Percentiles rank a stretch among this genome's conserved stretches.
Conservation (phyloP, 2,888 invertebrate genomes). For the Tiphia femorata region DNA sequence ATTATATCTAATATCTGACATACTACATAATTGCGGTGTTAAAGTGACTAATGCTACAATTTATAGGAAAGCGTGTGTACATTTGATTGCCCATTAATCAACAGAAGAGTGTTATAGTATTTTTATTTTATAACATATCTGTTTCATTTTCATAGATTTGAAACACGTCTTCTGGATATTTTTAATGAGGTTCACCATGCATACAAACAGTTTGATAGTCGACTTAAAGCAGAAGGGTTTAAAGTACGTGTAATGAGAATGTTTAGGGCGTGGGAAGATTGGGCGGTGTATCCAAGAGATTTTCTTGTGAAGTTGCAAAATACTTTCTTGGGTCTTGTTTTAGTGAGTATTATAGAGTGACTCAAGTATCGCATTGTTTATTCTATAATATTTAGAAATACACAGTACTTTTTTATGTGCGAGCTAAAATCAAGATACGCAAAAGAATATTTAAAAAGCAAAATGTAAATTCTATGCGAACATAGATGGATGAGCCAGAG, state of each 20-base stretch:
- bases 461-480: not conserved
- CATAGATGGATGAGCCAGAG: constrained; percentile 60
- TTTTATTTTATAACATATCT: constrained; percentile 2
- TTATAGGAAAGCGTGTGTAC: constrained; percentile 85
- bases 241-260: constrained; percentile 90
- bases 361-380: too few species aligned
- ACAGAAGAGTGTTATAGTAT: too few species aligned
- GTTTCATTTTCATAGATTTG: constrained; percentile 75
- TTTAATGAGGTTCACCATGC: constrained; percentile 82
- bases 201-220: constrained; percentile 81
- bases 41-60: constrained; percentile 97
- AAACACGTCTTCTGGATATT: constrained; percentile 83
- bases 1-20: constrained; percentile 95
- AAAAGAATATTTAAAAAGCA: too few species aligned
- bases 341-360: constrained; percentile 49
- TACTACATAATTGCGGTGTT: constrained; percentile 96
- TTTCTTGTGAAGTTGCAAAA: constrained; percentile 90
- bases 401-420: too few species aligned
- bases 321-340: constrained; percentile 85
- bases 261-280: constrained; percentile 97
- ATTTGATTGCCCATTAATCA: constrained; percentile 2
- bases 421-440: too few species aligned
- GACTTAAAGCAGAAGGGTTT: constrained; percentile 96
- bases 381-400: too few species aligned
- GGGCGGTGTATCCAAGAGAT: constrained; percentile 95